Conservation (phyloP, 2,797 vertebrate species). For the Pristis pectinata region DNA sequence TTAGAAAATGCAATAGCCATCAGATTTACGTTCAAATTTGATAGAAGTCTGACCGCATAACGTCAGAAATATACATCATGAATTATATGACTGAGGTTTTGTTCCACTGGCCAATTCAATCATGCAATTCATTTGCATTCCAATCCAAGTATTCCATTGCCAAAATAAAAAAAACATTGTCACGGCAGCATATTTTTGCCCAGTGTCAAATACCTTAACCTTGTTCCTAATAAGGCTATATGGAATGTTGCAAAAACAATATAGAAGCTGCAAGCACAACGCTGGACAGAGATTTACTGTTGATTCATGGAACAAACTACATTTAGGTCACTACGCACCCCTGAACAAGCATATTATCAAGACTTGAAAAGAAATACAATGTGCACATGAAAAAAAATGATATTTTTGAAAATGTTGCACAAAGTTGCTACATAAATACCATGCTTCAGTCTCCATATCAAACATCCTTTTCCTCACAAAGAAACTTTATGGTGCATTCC, state of each 20-base stretch:
- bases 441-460: background rate
- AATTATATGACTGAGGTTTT: background rate
- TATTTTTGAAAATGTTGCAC: background rate
- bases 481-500: background rate
- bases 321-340: background rate
- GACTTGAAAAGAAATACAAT: background rate
- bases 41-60: background rate
- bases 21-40: background rate
- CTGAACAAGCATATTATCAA: background rate
- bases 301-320: background rate
- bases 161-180: too few relatives aligned
- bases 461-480: background rate
- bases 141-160: too few relatives aligned
- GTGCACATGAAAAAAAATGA: background rate
- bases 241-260: background rate
- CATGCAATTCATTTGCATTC: background rate
- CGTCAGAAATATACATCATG: background rate
- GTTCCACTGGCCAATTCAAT: background rate
- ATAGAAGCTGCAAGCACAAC: background rate
- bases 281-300: background rate
- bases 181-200: too few relatives aligned
- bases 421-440: background rate
- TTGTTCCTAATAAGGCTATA: too few relatives aligned
- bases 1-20: background rate
- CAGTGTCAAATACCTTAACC: too few relatives aligned